These are phyloP conservation scores for Aphelocoma californica DNA, from an alignment of 2,797 vertebrate genomes.

Conservation along the genomic window DNA sequence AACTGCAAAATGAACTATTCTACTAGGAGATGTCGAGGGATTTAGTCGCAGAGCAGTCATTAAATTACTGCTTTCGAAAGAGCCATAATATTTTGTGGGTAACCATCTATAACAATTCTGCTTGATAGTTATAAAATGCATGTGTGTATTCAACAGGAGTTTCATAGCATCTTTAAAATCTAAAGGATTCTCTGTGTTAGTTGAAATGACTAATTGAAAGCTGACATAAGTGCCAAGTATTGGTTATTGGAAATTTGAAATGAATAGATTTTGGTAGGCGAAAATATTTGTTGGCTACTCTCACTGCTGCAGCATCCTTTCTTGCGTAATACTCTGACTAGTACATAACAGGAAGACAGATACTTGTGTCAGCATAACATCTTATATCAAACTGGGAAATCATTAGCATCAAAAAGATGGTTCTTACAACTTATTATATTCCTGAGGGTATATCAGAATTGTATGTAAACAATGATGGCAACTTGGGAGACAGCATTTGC, in stretches of 20 bases:
- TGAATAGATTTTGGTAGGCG: neutral
- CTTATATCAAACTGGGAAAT: slow-evolving; percentile 11
- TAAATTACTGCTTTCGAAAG: slow-evolving; percentile 19
- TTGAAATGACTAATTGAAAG: neutral
- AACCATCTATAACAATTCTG: neutral
- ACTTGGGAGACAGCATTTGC: neutral
- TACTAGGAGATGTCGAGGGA: neutral
- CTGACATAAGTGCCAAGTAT: neutral
- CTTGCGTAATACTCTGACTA: neutral
- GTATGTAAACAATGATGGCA: neutral
- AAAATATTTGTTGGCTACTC: neutral
- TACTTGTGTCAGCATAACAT: neutral
- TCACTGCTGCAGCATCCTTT: neutral
- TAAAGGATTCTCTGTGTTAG: neutral
- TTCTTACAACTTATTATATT: neutral
- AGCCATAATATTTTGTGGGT: slow-evolving; percentile 5
- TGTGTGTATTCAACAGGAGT: neutral
- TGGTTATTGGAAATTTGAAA: slow-evolving; percentile 10
- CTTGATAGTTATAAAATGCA: neutral
- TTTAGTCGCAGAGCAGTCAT: neutral
- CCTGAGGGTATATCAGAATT: neutral
- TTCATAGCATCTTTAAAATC: neutral
- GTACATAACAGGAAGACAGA: neutral
- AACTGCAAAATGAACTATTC: neutral
- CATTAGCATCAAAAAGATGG: neutral